phyloP scores from a whole-genome alignment of 2,797 vertebrate species.

The Gambelia wislizenii region DNA sequence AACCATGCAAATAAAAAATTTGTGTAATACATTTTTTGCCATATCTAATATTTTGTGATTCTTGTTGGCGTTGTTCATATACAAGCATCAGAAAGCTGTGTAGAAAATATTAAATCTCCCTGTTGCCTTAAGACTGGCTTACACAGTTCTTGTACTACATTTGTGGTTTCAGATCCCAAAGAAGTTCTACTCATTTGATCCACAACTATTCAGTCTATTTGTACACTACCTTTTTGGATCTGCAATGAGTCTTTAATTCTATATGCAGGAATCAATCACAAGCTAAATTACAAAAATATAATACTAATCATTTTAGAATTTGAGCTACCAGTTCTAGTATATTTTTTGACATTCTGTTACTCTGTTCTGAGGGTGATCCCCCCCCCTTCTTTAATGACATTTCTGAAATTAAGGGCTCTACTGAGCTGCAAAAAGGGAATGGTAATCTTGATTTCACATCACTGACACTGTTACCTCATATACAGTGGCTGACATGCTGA shows the following conservation, averaged over 20 bases:
- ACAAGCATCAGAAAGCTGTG: not conserved
- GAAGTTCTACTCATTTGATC: not conserved
- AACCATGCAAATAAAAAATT: not conserved
- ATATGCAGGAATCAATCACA: not conserved
- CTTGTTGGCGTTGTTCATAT: not conserved
- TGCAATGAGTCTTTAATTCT: not conserved
- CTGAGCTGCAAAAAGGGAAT: not conserved
- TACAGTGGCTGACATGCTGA: not conserved
- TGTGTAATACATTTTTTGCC: not conserved
- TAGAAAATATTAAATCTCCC: not conserved
- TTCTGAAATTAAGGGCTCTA: not conserved
- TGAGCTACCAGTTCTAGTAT: not conserved
- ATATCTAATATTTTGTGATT: not conserved
- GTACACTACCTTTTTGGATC: not conserved
- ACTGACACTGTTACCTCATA: not conserved
- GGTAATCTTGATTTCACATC: too few relatives aligned
- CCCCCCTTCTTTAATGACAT: not conserved
- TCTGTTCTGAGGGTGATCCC: not conserved
- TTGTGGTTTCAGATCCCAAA: not conserved
- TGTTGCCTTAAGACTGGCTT: not conserved
- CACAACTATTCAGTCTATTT: not conserved
- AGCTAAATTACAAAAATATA: not conserved
- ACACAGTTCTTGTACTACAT: not conserved
- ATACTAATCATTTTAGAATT: not conserved
- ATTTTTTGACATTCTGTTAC: too few relatives aligned